Evolutionary conservation across 1,140 invertebrate genomes (phyloP).

Genomic region (Acromyrmex echinatior): DNA sequence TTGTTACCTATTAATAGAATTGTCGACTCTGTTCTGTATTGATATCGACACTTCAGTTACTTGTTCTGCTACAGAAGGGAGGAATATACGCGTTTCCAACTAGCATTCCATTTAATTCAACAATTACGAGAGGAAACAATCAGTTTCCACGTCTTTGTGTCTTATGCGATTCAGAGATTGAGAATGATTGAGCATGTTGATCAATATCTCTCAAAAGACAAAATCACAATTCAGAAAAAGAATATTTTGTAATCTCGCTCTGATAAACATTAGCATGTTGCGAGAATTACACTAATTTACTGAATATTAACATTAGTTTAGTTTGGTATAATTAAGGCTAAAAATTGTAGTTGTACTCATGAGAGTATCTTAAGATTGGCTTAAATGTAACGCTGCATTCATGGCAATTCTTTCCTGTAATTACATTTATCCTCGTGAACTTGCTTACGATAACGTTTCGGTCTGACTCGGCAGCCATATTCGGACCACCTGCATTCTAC

Average conservation of each 20-base stretch:
- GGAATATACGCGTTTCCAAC: background rate
- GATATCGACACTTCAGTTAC: background rate
- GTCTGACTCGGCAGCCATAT: slow-evolving; percentile 75
- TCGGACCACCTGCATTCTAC: slow-evolving; percentile 74
- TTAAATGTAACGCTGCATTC: slow-evolving; percentile 73
- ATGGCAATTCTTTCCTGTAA: slow-evolving; percentile 74
- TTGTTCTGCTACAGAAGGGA: background rate
- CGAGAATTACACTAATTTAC: background rate
- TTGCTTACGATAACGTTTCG: slow-evolving; percentile 66
- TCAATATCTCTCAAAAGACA: background rate
- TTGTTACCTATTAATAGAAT: slow-evolving; percentile 4
- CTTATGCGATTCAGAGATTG: background rate
- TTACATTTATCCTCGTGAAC: slow-evolving; percentile 79
- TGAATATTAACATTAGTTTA: background rate
- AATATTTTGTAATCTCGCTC: background rate
- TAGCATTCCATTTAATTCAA: background rate
- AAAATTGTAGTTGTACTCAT: slow-evolving; percentile 73
- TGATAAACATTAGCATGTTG: no score
- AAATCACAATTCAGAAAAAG: background rate
- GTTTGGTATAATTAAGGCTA: slow-evolving; percentile 9
- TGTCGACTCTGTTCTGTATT: background rate
- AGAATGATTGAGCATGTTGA: background rate
- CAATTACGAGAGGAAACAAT: background rate
- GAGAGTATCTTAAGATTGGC: slow-evolving; percentile 66
- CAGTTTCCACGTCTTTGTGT: background rate